Base-by-base conservation (phyloP, 2,797 vertebrate genomes). In the Brotogeris chrysoptera region DNA sequence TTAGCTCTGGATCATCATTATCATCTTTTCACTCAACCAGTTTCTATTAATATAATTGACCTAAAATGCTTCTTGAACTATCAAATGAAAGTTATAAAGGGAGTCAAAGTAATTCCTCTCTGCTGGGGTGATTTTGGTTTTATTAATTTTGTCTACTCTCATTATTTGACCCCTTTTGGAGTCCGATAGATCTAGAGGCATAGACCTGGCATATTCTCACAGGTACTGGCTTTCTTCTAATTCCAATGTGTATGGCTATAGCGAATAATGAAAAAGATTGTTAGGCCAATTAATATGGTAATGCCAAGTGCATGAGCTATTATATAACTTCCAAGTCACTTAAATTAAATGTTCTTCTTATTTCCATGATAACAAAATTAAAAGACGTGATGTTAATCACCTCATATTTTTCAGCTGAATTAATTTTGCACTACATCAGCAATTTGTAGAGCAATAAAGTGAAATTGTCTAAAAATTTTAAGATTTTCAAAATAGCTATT, bases 1-100 rank as follows among this genome's bases (percentile, higher is more conserved):
- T 97, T 96, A 91, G 36, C 60, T 95, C 60, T 90, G 82, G 63
- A 77, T 92, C 73, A 68, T 94, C 91, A 92, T 96, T 96, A 95
- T 72, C 71, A 77, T 92, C 72, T 95, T 91, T 95, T 96, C 90
- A 88, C 59, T 96, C 90, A 89, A 76, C 20, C 59, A 60, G 71
- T 89, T 93, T 95, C 91, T 96, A 90, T 92, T 94, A 95, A 94
- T 94, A 55, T 78, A 64, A 90, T 91, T 95, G 93, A 96, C 82
- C 81, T 88, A 85, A 95, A 95, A 93, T 77, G 70, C 44, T 94
- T 86, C 70, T 93, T 90, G 80, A 95, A 50, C 71, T 91, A 46
- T 80, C 55, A 93, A 78, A 92, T 64, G 50, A 52, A 95, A 93
- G 70, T 95, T 93, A 86, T n/a, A 78, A 77, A 91, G 63, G 21